Base-by-base conservation (phyloP, 2,888 invertebrate species). In the Gisinianus flammeolus region DNA sequence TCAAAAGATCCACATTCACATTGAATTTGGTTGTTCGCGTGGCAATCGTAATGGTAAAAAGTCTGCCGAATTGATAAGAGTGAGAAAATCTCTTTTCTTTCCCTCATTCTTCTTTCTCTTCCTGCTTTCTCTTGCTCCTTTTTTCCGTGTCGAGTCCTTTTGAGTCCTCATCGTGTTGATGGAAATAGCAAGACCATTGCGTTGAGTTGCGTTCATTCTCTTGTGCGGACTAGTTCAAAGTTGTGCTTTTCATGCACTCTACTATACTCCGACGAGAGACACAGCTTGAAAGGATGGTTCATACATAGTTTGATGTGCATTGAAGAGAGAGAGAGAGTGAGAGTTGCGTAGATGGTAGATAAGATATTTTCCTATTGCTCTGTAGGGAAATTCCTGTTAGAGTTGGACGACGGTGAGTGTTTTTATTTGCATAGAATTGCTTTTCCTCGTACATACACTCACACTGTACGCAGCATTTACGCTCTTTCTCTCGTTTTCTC, bases 341-440 rank as follows among this genome's bases (percentile, higher is more conserved):
- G 24, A 26, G 6, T 24, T 62, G 62, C 16, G 6, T 62, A 16
- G 54, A 54, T 24, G 12, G 6, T 2, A 44, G 35, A 35, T 35
- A 35, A 35, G 35, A 12, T 35, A 44, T 44, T 44, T 44, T 1
- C 2, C 2, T 44, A 44, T 44, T 44, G 44, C 44, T 44, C 44
- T 44, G 19, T 19, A 44, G 44, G 44, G 44, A 44, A 44, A 44
- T 44, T n/a, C n/a, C n/a, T 16, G 4, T 54, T 54, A 3, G 54
- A 54, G 54, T 62, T 12, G 26, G 26, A 26, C 16, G 24, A 62
- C 4, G 26, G 19, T 24, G 26, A 24, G 26, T 62, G 26, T 26
- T 62, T 62, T 62, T 62, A 62, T 62, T 62, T 62, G 62, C 35
- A 35, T 44, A 44, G 3, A 44, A 44, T 44, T n/a, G n/a, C n/a